Percentiles rank a stretch among this genome's conserved stretches.
Evolutionary conservation across 2,797 vertebrate genomes (phyloP).

Genomic region (Gymnoscopelus microlampas): DNA sequence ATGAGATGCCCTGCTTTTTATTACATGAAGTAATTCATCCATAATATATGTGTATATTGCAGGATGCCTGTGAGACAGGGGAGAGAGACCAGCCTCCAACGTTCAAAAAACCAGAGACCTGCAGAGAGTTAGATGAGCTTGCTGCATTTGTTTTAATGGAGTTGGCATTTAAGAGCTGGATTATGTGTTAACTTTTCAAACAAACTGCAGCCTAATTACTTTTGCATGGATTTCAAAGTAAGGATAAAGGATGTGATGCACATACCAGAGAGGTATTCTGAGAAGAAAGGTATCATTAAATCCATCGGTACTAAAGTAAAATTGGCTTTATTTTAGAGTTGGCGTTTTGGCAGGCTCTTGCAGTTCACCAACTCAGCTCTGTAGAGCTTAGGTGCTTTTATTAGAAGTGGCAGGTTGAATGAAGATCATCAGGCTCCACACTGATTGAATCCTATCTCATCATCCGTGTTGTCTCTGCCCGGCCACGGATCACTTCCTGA

Average conservation of each 20-base stretch:
- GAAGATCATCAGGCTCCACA: constrained; percentile 64
- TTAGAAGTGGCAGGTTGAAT: constrained; percentile 70
- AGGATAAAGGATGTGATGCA: constrained; percentile 59
- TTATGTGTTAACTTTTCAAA: constrained; percentile 38
- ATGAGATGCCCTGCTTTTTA: constrained; percentile 75
- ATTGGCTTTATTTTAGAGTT: constrained; percentile 52
- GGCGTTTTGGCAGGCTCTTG: constrained; percentile 35
- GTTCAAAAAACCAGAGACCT: constrained; percentile 31
- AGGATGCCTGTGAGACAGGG: constrained; percentile 56
- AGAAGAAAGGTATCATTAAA: constrained; percentile 57
- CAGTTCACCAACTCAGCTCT: constrained; percentile 27
- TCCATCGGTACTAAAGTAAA: constrained; percentile 11
- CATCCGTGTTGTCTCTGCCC: constrained; percentile 58
- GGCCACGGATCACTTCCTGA: constrained; percentile 44
- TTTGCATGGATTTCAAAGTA: constrained; percentile 30
- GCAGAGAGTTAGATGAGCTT: constrained; percentile 23
- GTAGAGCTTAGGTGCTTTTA: constrained; percentile 63
- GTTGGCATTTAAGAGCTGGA: constrained; percentile 39
- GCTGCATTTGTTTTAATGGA: constrained; percentile 70
- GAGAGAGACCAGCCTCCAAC: constrained; percentile 21
- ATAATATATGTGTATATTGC: constrained; percentile 77
- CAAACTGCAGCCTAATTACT: constrained; percentile 61
- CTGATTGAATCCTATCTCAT: constrained; percentile 69
- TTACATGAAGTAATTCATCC: constrained; percentile 80
- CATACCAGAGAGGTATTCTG: constrained; percentile 41